Percentiles rank a stretch among this genome's conserved stretches.
These are phyloP conservation scores for Tragelaphus imberbis DNA, from an alignment of 2,113 vertebrate species.

Conservation along the genomic window DNA sequence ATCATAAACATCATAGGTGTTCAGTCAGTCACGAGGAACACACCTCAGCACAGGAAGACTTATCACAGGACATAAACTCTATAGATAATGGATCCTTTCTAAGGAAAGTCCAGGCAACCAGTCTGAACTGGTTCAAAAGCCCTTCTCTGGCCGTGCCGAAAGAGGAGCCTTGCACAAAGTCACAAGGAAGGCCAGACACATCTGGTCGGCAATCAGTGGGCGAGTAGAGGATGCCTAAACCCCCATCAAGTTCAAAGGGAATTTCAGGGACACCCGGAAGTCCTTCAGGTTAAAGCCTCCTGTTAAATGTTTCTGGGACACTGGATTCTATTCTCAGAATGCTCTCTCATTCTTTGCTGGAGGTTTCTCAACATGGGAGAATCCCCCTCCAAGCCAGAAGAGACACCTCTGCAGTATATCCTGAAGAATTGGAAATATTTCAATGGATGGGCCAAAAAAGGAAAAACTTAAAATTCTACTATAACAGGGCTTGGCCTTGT, in stretches of 20 bases:
- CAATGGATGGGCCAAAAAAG: neutral
- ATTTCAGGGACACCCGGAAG: neutral
- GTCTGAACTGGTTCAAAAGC: neutral
- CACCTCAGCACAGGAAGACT: neutral
- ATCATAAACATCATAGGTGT: neutral
- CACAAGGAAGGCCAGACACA: neutral
- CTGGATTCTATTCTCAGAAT: neutral
- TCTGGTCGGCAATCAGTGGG: neutral
- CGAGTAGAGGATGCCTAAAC: neutral
- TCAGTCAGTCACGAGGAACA: neutral
- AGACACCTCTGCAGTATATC: neutral
- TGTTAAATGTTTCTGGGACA: neutral
- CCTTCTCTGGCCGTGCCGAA: accelerated
- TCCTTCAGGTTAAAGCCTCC: neutral
- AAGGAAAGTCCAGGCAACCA: neutral
- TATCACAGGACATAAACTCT: neutral
- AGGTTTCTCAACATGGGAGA: neutral
- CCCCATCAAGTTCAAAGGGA: neutral
- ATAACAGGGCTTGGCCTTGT: neutral
- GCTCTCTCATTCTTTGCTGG: neutral
- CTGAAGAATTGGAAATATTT: neutral
- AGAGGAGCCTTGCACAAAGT: neutral
- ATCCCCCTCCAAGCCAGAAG: neutral
- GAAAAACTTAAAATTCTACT: neutral
- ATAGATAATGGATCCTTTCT: neutral